Conservation (phyloP, 1,140 invertebrate genomes). For the Bemisia tabaci region DNA sequence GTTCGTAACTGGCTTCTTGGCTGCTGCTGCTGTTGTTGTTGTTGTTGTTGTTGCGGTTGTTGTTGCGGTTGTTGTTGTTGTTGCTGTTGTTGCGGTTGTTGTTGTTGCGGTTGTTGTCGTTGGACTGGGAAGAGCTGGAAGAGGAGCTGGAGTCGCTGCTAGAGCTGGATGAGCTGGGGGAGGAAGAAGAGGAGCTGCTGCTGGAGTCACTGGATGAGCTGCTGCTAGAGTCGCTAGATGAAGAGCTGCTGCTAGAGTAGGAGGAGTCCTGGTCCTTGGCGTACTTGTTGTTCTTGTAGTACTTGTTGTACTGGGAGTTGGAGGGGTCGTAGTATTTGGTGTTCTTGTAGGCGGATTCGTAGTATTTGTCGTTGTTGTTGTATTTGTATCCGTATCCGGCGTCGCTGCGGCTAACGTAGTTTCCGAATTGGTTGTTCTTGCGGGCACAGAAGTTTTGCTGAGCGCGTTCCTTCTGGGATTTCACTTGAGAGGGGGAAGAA, state of each 20-base stretch:
- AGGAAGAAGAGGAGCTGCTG: conserved; percentile 10
- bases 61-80: conserved; percentile 15
- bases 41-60: neutral
- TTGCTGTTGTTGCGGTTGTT: conserved; percentile 12
- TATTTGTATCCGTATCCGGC: conserved; percentile 13
- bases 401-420: conserved; percentile 22
- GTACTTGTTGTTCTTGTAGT: neutral
- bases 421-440: conserved; percentile 21
- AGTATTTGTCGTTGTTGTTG: neutral
- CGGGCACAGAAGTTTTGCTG: conserved; percentile 5
- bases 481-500: conserved; percentile 25
- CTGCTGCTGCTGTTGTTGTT: conserved; percentile 6
- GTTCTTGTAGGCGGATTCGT: conserved; percentile 11
- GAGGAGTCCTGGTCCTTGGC: neutral
- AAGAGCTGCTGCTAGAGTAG: neutral
- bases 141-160: conserved; percentile 20
- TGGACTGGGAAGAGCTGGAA: neutral
- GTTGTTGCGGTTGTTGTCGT: conserved; percentile 3
- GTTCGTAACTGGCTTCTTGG: neutral
- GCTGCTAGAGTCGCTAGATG: conserved; percentile 13
- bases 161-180: conserved; percentile 14
- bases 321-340: conserved; percentile 19
- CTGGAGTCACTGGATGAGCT: conserved; percentile 9
- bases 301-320: conserved; percentile 15
- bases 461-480: conserved; percentile 25